These are phyloP conservation scores for Plebejus argus DNA, from an alignment of 2,888 invertebrate genomes.

Conservation along the genomic window DNA sequence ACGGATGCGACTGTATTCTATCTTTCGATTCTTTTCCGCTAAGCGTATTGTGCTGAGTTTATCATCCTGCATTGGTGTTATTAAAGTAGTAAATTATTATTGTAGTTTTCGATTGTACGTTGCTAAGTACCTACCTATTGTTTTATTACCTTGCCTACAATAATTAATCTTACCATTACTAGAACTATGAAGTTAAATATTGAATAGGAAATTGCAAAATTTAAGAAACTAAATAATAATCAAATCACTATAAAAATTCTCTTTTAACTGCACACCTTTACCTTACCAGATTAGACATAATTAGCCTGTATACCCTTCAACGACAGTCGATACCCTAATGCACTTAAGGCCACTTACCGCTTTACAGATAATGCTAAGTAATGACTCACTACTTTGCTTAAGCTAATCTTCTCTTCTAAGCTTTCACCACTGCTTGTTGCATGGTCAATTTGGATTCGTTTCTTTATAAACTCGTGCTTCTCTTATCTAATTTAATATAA, in stretches of 20 bases:
- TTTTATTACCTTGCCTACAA: neutral
- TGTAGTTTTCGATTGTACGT: neutral
- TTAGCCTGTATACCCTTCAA: neutral
- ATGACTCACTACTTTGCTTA: neutral
- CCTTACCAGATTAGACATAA: neutral
- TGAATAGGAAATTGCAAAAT: neutral
- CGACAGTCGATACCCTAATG: constrained; percentile 5
- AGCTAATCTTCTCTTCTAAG: constrained; percentile 12
- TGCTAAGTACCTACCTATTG: neutral
- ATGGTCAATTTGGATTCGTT: neutral
- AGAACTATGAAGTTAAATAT: neutral
- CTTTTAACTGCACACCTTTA: neutral
- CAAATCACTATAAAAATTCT: neutral
- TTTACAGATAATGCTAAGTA: constrained; percentile 17
- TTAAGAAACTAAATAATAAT: neutral
- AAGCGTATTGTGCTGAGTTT: neutral
- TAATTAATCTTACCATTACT: neutral
- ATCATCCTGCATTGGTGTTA: neutral
- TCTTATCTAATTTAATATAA: too few relatives aligned
- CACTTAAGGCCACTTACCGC: constrained; percentile 9
- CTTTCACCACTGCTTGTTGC: neutral
- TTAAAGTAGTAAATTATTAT: neutral
- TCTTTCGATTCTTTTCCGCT: constrained; percentile 11
- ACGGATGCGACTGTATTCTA: constrained; percentile 3
- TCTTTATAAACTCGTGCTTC: neutral